Conservation (phyloP, 2,888 invertebrate species). For the Yponomeuta malinellus region DNA sequence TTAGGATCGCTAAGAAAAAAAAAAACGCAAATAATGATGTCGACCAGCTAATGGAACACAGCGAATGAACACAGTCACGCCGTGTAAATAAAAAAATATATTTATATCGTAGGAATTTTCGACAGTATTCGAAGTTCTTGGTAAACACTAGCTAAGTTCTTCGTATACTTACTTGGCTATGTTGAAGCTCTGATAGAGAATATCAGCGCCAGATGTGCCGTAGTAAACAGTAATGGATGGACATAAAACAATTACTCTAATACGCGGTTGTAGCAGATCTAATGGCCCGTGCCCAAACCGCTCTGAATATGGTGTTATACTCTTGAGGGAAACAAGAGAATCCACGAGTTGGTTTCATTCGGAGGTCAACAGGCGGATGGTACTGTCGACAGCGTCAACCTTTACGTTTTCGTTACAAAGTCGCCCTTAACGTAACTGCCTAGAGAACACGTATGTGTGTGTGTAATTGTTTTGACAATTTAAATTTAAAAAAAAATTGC, state of each 20-base stretch:
- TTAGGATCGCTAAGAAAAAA: no score
- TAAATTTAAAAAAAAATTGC: no score
- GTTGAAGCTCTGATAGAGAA: not conserved
- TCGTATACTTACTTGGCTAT: no score
- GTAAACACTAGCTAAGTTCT: no score
- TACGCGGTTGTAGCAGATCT: not conserved
- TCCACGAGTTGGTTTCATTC: not conserved
- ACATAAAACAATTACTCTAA: conserved; percentile 3
- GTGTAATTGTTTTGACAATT: no score
- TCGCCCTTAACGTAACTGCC: not conserved
- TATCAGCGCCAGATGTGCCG: not conserved
- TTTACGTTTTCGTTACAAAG: not conserved
- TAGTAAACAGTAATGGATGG: not conserved
- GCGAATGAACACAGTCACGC: no score
- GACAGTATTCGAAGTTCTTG: no score
- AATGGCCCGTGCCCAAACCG: not conserved
- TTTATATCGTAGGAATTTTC: no score
- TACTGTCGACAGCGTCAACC: not conserved
- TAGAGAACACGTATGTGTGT: no score
- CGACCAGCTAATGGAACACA: no score
- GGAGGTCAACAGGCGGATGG: not conserved
- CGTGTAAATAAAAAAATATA: no score
- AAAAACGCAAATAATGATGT: no score
- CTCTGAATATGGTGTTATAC: not conserved
- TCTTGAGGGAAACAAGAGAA: not conserved